These are phyloP conservation scores for Phalacrocorax pelagicus DNA, from an alignment of 2,113 vertebrate species.

Conservation along the genomic window DNA sequence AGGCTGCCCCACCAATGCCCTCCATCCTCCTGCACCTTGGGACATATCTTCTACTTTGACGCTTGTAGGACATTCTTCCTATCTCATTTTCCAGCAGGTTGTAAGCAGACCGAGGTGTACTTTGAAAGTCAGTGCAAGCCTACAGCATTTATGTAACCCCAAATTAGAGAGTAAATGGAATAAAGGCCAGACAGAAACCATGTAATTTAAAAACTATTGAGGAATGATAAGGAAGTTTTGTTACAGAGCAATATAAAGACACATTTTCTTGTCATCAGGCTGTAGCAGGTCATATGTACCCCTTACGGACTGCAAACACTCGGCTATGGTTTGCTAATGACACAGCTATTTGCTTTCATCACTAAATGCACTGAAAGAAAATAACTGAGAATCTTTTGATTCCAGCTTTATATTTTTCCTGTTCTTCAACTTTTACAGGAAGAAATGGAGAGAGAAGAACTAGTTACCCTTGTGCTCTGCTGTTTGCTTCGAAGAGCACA, in stretches of 20 bases:
- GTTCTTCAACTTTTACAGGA: background rate
- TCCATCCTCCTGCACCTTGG: background rate
- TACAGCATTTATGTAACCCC: background rate
- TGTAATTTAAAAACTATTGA: background rate
- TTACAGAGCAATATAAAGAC: background rate
- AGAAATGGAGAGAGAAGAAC: background rate
- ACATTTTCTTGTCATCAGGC: background rate
- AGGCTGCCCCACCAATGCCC: background rate
- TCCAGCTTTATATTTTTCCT: background rate
- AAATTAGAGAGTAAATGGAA: background rate
- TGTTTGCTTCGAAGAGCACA: background rate
- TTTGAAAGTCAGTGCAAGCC: background rate
- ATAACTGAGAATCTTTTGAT: background rate
- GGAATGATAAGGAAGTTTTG: background rate
- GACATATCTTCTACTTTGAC: background rate
- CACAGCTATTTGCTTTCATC: background rate
- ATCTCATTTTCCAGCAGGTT: background rate
- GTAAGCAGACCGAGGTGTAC: background rate
- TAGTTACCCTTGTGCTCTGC: background rate
- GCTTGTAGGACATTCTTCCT: background rate
- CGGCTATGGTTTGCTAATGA: background rate
- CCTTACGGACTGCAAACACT: background rate
- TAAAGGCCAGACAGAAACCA: background rate
- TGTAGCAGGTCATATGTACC: background rate
- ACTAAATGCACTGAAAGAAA: background rate